Conservation (phyloP, 2,888 invertebrate genomes). For the Chironomus tentans region DNA sequence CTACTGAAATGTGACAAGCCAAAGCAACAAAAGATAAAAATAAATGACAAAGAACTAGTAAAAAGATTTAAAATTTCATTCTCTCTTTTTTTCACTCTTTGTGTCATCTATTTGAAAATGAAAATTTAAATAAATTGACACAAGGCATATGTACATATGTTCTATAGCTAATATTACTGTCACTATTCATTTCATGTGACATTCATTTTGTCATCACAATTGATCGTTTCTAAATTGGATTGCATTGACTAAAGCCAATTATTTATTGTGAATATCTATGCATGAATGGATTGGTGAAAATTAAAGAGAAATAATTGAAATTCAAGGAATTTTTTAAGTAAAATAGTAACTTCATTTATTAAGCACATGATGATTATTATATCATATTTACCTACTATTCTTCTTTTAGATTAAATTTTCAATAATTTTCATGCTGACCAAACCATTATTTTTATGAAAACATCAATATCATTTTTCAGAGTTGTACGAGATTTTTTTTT, state of each 20-base stretch:
- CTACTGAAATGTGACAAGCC: background rate
- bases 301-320: background rate
- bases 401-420: too few relatives aligned
- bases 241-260: background rate
- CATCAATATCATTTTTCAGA: too few relatives aligned
- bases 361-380: too few relatives aligned
- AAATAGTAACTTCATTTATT: too few relatives aligned
- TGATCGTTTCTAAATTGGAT: constrained; percentile 3
- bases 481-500: too few relatives aligned
- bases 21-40: background rate
- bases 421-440: too few relatives aligned
- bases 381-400: too few relatives aligned
- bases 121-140: constrained; percentile 8
- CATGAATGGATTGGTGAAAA: background rate
- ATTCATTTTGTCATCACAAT: constrained; percentile 3
- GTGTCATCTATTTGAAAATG: background rate
- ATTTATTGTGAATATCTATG: background rate
- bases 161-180: background rate
- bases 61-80: background rate
- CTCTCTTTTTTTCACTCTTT: background rate
- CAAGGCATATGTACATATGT: constrained; percentile 8
- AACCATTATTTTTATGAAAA: too few relatives aligned
- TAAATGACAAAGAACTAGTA: background rate
- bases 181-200: background rate
- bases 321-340: background rate